Conservation (phyloP, 2,888 invertebrate genomes). For the Dendrolimus pini region DNA sequence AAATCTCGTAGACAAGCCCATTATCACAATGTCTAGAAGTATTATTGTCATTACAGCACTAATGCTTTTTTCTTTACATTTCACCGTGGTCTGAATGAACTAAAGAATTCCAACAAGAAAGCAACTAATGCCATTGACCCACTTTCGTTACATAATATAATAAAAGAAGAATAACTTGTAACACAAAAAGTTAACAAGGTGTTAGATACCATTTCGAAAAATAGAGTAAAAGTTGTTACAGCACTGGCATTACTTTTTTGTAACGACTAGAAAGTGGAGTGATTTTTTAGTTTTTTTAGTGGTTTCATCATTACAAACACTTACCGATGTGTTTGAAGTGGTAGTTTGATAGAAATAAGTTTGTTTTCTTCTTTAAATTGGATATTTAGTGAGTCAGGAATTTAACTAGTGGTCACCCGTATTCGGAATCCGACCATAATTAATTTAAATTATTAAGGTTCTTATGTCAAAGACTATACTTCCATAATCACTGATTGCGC, state of each 20-base stretch:
- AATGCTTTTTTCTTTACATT: not conserved
- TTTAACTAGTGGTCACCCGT: too few relatives aligned
- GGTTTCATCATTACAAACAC: not conserved
- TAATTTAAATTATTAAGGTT: too few relatives aligned
- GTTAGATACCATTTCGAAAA: not conserved
- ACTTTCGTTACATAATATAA: not conserved
- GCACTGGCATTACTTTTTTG: not conserved
- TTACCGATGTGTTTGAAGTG: not conserved
- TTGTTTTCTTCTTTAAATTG: too few relatives aligned
- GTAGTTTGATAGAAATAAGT: too few relatives aligned
- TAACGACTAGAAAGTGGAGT: not conserved
- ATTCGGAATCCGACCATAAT: too few relatives aligned
- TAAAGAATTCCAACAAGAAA: not conserved
- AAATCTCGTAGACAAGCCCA: too few relatives aligned
- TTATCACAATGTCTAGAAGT: too few relatives aligned
- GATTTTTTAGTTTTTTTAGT: not conserved
- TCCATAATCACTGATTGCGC: too few relatives aligned
- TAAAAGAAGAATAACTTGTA: not conserved
- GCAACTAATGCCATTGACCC: not conserved
- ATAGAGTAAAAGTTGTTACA: not conserved
- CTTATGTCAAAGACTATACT: too few relatives aligned
- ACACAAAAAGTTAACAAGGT: not conserved
- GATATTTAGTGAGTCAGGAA: too few relatives aligned
- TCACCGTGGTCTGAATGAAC: not conserved
- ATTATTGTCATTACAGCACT: too few relatives aligned